phyloP scores from a whole-genome alignment of 2,888 invertebrate species.

The Odontocolon sp. region DNA sequence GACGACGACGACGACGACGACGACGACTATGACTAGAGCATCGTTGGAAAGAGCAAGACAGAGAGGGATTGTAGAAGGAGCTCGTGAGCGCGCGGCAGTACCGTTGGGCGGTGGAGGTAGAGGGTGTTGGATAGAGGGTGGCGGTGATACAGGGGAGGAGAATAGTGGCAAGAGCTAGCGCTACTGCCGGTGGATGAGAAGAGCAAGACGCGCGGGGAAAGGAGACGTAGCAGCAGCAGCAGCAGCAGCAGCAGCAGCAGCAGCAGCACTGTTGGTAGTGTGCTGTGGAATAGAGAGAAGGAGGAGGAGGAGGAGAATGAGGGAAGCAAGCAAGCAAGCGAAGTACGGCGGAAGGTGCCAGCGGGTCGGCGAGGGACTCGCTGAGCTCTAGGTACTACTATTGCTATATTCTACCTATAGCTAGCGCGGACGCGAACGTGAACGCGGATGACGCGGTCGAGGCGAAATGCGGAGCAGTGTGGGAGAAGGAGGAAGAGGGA shows the following conservation, averaged over 20 bases:
- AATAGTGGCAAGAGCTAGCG: conserved; percentile 16
- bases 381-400: conserved; percentile 18
- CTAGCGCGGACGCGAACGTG: conserved; percentile 46
- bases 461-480: conserved; percentile 51
- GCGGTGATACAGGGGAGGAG: conserved; percentile 5
- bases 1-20: conserved; percentile 59
- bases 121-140: conserved; percentile 29
- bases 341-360: conserved; percentile 54
- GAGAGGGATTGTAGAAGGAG: conserved; percentile 58
- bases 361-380: conserved; percentile 54
- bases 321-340: conserved; percentile 34
- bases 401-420: background rate
- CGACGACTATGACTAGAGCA: conserved; percentile 64
- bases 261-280: background rate
- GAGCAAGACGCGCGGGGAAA: conserved; percentile 63
- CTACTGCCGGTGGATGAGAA: conserved; percentile 34
- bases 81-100: conserved; percentile 70
- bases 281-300: conserved; percentile 43
- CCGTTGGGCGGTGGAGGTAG: conserved; percentile 62
- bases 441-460: conserved; percentile 27
- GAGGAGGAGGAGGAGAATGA: conserved; percentile 12
- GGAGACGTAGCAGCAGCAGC: conserved; percentile 9
- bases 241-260: background rate
- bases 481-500: conserved; percentile 39
- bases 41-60: conserved; percentile 66